Percentiles rank a stretch among this genome's conserved stretches.
Evolutionary conservation across 2,888 invertebrate species (phyloP).

Genomic region (Gnatocerus cornutus): DNA sequence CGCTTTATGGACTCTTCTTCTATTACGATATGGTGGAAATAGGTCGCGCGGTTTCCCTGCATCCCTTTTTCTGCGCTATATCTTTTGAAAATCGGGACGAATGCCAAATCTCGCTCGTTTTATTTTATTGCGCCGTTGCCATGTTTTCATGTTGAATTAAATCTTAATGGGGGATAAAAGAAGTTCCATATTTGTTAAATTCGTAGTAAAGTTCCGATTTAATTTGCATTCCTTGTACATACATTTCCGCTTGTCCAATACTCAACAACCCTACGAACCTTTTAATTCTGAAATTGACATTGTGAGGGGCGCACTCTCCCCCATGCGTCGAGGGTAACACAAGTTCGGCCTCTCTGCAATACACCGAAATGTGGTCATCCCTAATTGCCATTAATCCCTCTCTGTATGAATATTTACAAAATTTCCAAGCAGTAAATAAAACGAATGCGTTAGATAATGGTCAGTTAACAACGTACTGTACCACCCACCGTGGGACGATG

Average conservation of each 20-base stretch:
- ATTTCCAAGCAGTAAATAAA: slow-evolving; percentile 35
- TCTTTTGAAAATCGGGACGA: slow-evolving; percentile 22
- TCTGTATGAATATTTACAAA: slow-evolving; percentile 47
- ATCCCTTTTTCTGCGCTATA: slow-evolving; percentile 18
- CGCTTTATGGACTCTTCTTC: slow-evolving; percentile 35
- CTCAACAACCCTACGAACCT: slow-evolving; percentile 54
- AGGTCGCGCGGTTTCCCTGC: slow-evolving; percentile 41
- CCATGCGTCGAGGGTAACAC: slow-evolving; percentile 46
- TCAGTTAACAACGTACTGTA: slow-evolving; percentile 4
- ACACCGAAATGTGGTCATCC: slow-evolving; percentile 56
- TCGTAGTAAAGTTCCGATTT: slow-evolving; percentile 17
- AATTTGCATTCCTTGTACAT: slow-evolving; percentile 43
- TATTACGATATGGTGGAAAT: slow-evolving; percentile 33
- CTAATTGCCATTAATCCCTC: slow-evolving; percentile 57
- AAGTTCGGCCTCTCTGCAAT: slow-evolving; percentile 49
- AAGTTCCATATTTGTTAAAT: background rate
- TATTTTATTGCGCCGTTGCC: slow-evolving; percentile 41
- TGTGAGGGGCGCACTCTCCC: slow-evolving; percentile 46
- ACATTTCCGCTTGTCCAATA: slow-evolving; percentile 45
- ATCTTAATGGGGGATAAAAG: slow-evolving; percentile 31
- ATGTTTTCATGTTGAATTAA: slow-evolving; percentile 34
- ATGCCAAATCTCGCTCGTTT: slow-evolving; percentile 43
- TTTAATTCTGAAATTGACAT: slow-evolving; percentile 55
- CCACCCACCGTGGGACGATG: background rate
- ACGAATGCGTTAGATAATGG: slow-evolving; percentile 31